These are phyloP conservation scores for Zonitis immaculata DNA, from an alignment of 2,888 invertebrate genomes.

Conservation along the genomic window DNA sequence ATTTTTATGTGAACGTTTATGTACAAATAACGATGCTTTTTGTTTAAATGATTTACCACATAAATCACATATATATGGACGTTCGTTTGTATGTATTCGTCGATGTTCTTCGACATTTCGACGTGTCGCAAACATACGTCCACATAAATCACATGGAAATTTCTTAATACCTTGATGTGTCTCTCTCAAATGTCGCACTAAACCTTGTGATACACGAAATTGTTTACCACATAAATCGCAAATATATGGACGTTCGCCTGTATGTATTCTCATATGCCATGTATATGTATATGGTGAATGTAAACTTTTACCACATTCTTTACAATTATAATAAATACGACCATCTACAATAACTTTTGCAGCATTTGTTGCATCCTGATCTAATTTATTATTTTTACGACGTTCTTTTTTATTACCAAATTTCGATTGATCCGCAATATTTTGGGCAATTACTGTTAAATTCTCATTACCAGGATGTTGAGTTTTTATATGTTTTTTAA, in stretches of 20 bases:
- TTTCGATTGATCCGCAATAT: not conserved
- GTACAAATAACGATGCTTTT: constrained; percentile 61
- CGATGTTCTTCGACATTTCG: constrained; percentile 58
- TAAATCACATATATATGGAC: constrained; percentile 55
- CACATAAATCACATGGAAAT: constrained; percentile 56
- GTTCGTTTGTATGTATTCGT: constrained; percentile 58
- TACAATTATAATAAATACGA: constrained; percentile 55
- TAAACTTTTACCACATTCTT: constrained; percentile 56
- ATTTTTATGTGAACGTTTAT: constrained; percentile 56
- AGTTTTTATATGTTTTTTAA: constrained; percentile 33
- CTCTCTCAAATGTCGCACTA: constrained; percentile 58
- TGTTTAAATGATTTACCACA: constrained; percentile 64
- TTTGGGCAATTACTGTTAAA: not conserved
- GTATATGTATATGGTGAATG: constrained; percentile 60
- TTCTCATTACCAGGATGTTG: constrained; percentile 30
- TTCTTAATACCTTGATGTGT: constrained; percentile 60
- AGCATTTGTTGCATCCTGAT: constrained; percentile 47
- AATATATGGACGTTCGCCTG: constrained; percentile 61
- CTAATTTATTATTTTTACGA: constrained; percentile 39
- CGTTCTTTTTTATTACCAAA: constrained; percentile 9
- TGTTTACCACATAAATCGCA: constrained; percentile 64
- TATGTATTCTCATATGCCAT: constrained; percentile 61
- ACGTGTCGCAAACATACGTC: constrained; percentile 56
- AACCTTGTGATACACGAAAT: constrained; percentile 61
- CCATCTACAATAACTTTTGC: constrained; percentile 50